Evolutionary conservation across 2,113 vertebrate species (phyloP).

Genomic region (Atlantisia rogersi): DNA sequence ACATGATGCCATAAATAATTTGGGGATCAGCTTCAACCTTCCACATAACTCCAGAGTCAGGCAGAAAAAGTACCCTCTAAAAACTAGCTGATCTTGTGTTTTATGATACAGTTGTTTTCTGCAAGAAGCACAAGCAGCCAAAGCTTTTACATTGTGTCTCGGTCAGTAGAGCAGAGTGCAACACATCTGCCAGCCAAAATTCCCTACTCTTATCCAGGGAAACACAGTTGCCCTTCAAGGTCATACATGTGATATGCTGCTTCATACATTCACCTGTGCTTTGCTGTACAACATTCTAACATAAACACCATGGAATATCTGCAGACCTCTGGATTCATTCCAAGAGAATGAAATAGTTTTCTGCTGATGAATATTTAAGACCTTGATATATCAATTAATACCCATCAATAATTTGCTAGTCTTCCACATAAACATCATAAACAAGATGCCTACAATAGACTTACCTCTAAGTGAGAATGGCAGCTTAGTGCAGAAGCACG

Average conservation of each 20-base stretch:
- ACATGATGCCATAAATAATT: not conserved
- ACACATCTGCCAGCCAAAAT: not conserved
- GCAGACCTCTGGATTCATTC: not conserved
- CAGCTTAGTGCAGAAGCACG: constrained; percentile 58
- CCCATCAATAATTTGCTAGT: not conserved
- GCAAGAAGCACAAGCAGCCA: not conserved
- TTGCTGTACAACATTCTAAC: not conserved
- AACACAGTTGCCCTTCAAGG: not conserved
- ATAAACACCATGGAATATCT: not conserved
- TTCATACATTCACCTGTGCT: not conserved
- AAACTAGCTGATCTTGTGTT: not conserved
- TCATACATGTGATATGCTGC: not conserved
- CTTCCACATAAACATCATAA: not conserved
- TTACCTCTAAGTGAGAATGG: constrained; percentile 31
- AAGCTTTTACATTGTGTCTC: not conserved
- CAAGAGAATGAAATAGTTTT: not conserved
- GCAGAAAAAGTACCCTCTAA: not conserved
- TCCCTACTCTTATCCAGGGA: not conserved
- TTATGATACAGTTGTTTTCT: not conserved
- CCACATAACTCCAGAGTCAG: fast-evolving
- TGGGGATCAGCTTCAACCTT: not conserved
- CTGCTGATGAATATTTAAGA: not conserved
- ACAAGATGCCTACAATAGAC: not conserved
- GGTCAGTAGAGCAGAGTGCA: not conserved
- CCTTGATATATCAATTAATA: not conserved